phyloP scores from a whole-genome alignment of 2,888 invertebrate species.

The Microctonus brassicae region DNA sequence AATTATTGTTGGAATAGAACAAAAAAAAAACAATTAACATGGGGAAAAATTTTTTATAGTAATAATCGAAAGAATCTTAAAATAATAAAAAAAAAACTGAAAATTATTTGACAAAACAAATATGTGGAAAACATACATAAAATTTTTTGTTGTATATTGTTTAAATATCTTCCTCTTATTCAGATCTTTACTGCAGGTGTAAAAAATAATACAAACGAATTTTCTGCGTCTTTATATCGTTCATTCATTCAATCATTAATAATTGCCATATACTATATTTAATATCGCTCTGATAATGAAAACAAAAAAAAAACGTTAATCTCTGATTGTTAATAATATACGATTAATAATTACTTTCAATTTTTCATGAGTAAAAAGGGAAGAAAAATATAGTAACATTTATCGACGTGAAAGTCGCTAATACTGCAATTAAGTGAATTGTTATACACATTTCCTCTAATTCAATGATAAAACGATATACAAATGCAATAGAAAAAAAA shows the following conservation, averaged over 20 bases:
- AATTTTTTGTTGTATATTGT: neutral
- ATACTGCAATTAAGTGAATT: neutral
- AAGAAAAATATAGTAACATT: neutral
- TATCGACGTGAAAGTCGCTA: neutral
- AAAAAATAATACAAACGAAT: neutral
- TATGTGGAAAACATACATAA: neutral
- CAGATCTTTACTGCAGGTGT: neutral
- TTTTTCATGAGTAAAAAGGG: neutral
- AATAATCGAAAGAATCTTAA: no score
- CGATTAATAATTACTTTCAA: neutral
- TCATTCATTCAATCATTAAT: neutral
- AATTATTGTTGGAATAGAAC: constrained; percentile 4
- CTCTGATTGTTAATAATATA: neutral
- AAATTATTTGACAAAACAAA: neutral
- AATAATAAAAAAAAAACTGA: neutral
- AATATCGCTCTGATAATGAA: neutral
- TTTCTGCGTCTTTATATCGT: neutral
- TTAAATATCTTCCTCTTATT: neutral
- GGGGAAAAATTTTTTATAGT: no score
- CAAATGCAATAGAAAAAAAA: neutral
- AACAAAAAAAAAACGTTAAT: neutral
- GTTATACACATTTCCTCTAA: neutral
- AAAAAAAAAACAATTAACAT: neutral
- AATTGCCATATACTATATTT: neutral
- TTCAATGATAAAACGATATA: neutral